Base-by-base conservation (phyloP, 2,797 vertebrate species). In the Phylloscopus collybita region DNA sequence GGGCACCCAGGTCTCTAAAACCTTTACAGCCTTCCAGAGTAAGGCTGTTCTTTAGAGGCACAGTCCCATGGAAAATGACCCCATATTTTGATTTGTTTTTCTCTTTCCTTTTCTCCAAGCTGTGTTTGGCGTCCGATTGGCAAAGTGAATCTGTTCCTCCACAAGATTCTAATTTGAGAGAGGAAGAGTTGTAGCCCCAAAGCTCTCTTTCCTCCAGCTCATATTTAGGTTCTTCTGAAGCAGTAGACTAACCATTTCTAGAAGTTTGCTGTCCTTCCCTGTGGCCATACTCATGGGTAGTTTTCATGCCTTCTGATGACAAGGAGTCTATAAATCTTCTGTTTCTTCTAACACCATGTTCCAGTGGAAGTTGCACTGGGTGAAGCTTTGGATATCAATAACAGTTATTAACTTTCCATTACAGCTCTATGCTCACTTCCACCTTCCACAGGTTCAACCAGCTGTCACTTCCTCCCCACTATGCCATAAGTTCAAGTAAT, bases 401-500 rank as follows among this genome's bases (percentile, higher is more conserved):
- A 61, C 8, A 62, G 15, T 6, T 29, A 21, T 5, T 34, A 57
- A 56, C 23, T 53, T 64, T 61, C 26, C 23, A 38, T 20, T 21
- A 57, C 26, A 64, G 7, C 5, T 3, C 16, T 32, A 1, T 29
- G 13, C 1, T 72, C 23, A 60, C 5, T 79, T 78, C 5, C 11
- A 73, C 11, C 10, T n/a, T 18, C 16, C 8, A 56, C 23, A 21
- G 20, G 2, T 51, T 81, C 60, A 73, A 19, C 5, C 44, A 50
- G 22, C 11, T 53, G 25, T 13, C 26, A 13, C 13, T 91, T 45
- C 5, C 20, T 91, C 5, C 20, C 30, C 16, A 3, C 3, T 42
- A 9, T 4, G 2, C 7, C 5, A 1, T 13, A 72, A 60, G 0
- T 19, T 76, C 17, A 53, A 62, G 1, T 8, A 86, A 64, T 49